phyloP scores from a whole-genome alignment of 2,797 vertebrate genomes.

The Cirrhinus molitorella region DNA sequence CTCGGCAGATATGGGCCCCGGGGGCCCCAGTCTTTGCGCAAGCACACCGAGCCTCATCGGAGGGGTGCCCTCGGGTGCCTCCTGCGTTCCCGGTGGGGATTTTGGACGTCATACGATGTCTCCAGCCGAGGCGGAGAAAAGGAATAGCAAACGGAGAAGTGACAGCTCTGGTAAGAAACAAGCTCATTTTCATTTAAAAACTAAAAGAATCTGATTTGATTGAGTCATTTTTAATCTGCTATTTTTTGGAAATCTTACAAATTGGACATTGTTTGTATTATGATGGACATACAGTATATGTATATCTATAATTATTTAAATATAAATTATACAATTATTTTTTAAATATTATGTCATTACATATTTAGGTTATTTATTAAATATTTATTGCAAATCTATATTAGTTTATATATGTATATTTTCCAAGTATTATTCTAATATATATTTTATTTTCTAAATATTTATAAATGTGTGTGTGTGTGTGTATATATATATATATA shows the following conservation, averaged over 20 bases:
- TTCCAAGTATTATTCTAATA: no score
- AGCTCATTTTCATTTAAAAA: neutral
- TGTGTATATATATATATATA: no score
- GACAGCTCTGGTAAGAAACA: constrained; percentile 93
- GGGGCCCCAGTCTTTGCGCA: constrained; percentile 89
- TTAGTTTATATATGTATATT: no score
- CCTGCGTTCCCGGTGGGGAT: constrained; percentile 87
- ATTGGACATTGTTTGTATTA: neutral
- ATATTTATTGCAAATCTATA: no score
- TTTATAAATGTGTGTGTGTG: no score
- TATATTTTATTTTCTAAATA: no score
- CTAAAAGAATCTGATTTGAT: neutral
- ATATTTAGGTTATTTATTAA: neutral
- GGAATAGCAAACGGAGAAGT: constrained; percentile 92
- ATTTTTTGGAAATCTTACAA: neutral
- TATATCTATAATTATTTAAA: no score
- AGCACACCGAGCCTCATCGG: constrained; percentile 89
- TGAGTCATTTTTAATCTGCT: neutral
- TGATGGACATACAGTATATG: no score
- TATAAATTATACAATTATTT: no score
- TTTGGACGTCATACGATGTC: constrained; percentile 94
- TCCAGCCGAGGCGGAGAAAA: constrained; percentile 93
- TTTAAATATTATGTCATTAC: neutral
- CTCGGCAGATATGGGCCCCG: constrained; percentile 85
- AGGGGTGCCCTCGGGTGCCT: constrained; percentile 87